Conservation (phyloP, 2,797 vertebrate genomes). For the Sebastiscus albofasciatus region DNA sequence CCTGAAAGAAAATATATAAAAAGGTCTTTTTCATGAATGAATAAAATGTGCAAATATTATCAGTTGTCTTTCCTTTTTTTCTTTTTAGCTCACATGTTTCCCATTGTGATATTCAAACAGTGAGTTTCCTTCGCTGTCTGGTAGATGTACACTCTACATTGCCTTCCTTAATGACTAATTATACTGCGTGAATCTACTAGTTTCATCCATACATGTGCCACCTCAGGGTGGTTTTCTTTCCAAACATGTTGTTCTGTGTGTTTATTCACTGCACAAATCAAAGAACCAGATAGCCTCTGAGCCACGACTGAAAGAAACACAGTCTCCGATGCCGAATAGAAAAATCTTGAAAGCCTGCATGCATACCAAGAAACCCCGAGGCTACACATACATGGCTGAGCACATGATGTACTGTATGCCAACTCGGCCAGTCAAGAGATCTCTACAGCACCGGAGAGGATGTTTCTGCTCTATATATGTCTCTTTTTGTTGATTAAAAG, state of each 20-base stretch:
- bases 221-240: background rate
- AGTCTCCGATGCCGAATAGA: constrained; percentile 27
- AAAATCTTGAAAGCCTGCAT: constrained; percentile 30
- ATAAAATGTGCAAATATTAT: constrained; percentile 60
- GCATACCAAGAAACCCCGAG: constrained; percentile 24
- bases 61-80: background rate
- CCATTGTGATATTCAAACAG: background rate
- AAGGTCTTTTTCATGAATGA: constrained; percentile 63
- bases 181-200: background rate
- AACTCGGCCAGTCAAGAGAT: background rate
- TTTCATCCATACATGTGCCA: background rate
- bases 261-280: constrained; percentile 25
- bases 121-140: background rate
- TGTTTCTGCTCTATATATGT: background rate
- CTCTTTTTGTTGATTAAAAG: background rate
- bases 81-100: background rate
- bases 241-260: background rate
- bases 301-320: constrained; percentile 3
- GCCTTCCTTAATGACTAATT: background rate
- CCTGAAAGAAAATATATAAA: constrained; percentile 21
- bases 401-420: constrained; percentile 20
- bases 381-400: constrained; percentile 28
- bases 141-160: background rate
- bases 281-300: constrained; percentile 10
- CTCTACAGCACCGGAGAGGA: background rate